Evolutionary conservation across 2,888 invertebrate genomes (phyloP), one percentile per base, ranked within the genome.

Genomic region (Blomia tropicalis): DNA sequence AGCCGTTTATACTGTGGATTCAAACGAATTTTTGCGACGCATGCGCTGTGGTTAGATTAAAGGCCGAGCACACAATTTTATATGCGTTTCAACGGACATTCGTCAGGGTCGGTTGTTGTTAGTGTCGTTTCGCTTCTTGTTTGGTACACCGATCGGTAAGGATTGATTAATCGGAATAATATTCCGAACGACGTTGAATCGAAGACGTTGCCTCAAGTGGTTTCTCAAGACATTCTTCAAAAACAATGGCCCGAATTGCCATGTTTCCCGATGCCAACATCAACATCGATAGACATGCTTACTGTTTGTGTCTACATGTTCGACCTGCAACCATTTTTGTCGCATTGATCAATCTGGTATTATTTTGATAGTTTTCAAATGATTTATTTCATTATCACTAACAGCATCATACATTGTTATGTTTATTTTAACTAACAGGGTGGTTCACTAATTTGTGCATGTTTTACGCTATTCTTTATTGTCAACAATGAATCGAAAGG

Each of bases 281-380:
- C 44, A 58, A 30, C 29, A 63, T 63, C 30, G 65, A 65, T 41
- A 43, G 63, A 47, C 59, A 65, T 51, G 64, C 65, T 14, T 59
- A 65, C 32, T 65, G 63, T 43, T 41, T 64, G n/a, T 65, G 63
- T 58, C 63, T 65, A 43, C 63, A 65, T 59, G 65, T 65, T 5
- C 54, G 59, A 32, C 65, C 65, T 19, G 63, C 63, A 14, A 60
- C 63, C 19, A 60, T 65, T 22, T 63, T 63, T 60, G 59, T 65
- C 22, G 65, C 60, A 2, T 22, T 63, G 14, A 41, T 60, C 54
- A 63, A 63, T 54, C 63, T 63, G 56, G 59, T 63, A 56, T 27
- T 5, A 44, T 4, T 7, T 54, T 4, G 7, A 14, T 31, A 36
- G 5, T 41, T 7, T 58, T 30, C 36, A n/a, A 43, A 7, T 41